Percentiles rank a stretch among this genome's conserved stretches.
These are phyloP conservation scores for Drosophila repletoides DNA, from an alignment of 1,140 invertebrate genomes.

Conservation along the genomic window DNA sequence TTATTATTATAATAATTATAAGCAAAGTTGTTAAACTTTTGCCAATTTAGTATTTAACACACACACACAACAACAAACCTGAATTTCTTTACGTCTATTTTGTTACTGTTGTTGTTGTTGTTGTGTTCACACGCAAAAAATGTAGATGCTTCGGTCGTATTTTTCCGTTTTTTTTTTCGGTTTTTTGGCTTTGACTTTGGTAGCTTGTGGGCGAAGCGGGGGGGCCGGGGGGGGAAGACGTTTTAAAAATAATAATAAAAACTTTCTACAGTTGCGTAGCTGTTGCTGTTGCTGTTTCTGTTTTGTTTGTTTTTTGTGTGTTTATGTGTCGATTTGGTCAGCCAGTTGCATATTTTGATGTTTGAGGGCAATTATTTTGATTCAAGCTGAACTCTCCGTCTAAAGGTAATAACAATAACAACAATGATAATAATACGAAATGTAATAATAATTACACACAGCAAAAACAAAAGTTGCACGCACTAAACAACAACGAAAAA, in stretches of 20 bases:
- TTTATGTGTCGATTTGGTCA: slow-evolving; percentile 38
- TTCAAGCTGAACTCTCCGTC: slow-evolving; percentile 11
- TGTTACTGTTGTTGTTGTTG: slow-evolving; percentile 14
- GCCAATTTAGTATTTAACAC: slow-evolving; percentile 41
- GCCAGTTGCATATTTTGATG: slow-evolving; percentile 52
- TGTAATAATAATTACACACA: slow-evolving; percentile 55
- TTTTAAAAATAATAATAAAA: slow-evolving; percentile 63
- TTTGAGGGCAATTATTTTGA: slow-evolving; percentile 61
- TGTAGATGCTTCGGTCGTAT: slow-evolving; percentile 33
- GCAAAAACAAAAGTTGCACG: slow-evolving; percentile 36
- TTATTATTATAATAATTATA: too few species aligned
- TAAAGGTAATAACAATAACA: slow-evolving; percentile 40
- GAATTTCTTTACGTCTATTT: slow-evolving; percentile 67
- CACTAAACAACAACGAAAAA: slow-evolving; percentile 20
- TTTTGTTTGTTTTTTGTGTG: too few species aligned
- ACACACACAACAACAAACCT: slow-evolving; percentile 29
- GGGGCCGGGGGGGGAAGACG: neutral
- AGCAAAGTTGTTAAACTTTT: slow-evolving; percentile 29
- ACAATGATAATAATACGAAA: slow-evolving; percentile 12
- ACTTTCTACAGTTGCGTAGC: slow-evolving; percentile 73
- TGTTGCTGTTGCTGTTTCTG: slow-evolving; percentile 36
- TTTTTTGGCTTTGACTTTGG: slow-evolving; percentile 34
- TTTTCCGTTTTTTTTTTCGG: slow-evolving; percentile 31
- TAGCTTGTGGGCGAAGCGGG: slow-evolving; percentile 12
- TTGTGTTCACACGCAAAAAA: slow-evolving; percentile 52